Conservation (phyloP, 2,888 invertebrate genomes). For the Nomada fucata region DNA sequence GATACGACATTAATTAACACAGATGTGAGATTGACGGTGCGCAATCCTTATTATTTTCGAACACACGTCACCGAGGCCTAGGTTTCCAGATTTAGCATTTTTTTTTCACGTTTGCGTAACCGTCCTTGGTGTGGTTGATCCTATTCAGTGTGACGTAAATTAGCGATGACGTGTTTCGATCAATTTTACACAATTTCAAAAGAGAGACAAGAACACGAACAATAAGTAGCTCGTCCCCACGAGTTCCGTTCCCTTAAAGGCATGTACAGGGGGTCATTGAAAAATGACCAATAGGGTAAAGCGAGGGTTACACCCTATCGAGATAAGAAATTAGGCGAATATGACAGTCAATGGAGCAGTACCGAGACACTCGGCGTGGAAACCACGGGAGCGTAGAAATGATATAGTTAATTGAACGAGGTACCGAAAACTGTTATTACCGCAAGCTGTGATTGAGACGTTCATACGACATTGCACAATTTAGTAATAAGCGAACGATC, state of each 20-base stretch:
- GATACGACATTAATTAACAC: slow-evolving; percentile 21
- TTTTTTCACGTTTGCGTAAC: not conserved
- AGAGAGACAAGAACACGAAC: slow-evolving; percentile 21
- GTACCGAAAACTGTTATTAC: not conserved
- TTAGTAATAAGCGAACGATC: no score
- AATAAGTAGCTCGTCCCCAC: slow-evolving; percentile 31
- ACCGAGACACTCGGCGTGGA: not conserved
- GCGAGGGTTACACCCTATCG: slow-evolving; percentile 38
- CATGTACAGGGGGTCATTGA: slow-evolving; percentile 30
- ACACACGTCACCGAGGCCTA: not conserved
- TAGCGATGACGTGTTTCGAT: not conserved
- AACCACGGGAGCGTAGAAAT: slow-evolving; percentile 5
- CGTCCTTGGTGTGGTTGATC: not conserved
- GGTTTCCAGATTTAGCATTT: not conserved
- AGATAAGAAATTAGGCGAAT: slow-evolving; percentile 10
- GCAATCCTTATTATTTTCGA: not conserved
- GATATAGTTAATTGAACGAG: slow-evolving; percentile 2
- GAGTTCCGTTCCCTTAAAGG: slow-evolving; percentile 30
- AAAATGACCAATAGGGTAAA: slow-evolving; percentile 35
- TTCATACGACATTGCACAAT: not conserved
- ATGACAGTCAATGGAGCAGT: slow-evolving; percentile 12
- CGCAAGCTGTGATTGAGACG: not conserved
- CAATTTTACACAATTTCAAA: slow-evolving; percentile 13
- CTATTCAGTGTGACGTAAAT: not conserved
- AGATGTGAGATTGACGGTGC: not conserved